phyloP scores from a whole-genome alignment of 1,140 invertebrate genomes.

The Euwallacea fornicatus region DNA sequence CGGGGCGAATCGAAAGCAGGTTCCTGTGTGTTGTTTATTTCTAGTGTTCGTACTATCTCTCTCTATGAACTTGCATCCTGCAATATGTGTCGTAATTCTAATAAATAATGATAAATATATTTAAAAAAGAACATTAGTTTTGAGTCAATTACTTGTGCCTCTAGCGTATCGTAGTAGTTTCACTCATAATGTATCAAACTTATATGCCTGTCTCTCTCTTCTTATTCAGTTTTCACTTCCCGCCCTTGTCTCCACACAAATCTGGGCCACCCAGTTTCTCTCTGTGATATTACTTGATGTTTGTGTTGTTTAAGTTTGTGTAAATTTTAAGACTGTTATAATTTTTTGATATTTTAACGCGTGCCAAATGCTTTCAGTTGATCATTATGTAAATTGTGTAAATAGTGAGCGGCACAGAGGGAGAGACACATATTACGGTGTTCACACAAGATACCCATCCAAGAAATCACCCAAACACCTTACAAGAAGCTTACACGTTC shows the following conservation, averaged over 20 bases:
- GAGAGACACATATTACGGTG: constrained; percentile 41
- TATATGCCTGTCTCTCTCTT: constrained; percentile 35
- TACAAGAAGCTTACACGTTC: constrained; percentile 52
- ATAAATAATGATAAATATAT: constrained; percentile 35
- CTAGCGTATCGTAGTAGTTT: constrained; percentile 52
- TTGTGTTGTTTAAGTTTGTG: constrained; percentile 10
- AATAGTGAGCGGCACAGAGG: constrained; percentile 39
- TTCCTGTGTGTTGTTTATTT: constrained; percentile 50
- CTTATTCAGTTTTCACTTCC: neutral
- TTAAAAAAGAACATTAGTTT: constrained; percentile 51
- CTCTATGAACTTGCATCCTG: constrained; percentile 45
- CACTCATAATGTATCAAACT: constrained; percentile 43
- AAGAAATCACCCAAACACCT: constrained; percentile 38
- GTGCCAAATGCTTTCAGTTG: constrained; percentile 29
- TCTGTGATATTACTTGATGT: constrained; percentile 42
- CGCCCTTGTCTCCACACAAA: neutral
- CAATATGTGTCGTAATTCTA: constrained; percentile 51
- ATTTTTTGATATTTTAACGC: constrained; percentile 21
- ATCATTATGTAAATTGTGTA: constrained; percentile 31
- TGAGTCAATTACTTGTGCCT: constrained; percentile 56
- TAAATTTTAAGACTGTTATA: constrained; percentile 29
- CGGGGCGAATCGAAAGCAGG: constrained; percentile 32
- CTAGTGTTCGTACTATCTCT: constrained; percentile 43
- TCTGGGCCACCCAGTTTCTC: constrained; percentile 42
- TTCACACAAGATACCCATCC: constrained; percentile 10